These are phyloP conservation scores for Octomys mimax DNA, from an alignment of 2,797 vertebrate species.

Conservation along the genomic window DNA sequence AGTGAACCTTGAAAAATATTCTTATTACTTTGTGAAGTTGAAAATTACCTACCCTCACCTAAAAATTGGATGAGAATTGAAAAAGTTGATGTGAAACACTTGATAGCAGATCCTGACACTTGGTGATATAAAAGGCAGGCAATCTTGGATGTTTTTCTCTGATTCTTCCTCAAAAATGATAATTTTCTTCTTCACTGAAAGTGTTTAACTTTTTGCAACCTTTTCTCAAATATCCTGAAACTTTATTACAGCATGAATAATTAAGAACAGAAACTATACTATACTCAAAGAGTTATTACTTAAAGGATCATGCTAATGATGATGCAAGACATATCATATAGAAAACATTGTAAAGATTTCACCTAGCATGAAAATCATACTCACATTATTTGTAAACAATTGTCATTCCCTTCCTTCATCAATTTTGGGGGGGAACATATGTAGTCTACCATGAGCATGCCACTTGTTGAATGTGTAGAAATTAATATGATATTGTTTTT, in stretches of 20 bases:
- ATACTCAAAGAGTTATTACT: not conserved
- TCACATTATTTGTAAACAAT: not conserved
- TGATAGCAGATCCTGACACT: not conserved
- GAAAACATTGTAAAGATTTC: not conserved
- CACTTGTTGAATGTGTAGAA: not conserved
- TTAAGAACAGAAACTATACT: not conserved
- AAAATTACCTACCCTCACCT: not conserved
- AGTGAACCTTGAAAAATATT: not conserved
- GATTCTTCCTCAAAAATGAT: not conserved
- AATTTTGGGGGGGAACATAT: not conserved
- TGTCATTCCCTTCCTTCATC: not conserved
- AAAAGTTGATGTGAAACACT: not conserved
- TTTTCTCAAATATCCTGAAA: slow-evolving; percentile 21
- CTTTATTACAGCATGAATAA: not conserved
- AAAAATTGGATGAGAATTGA: not conserved
- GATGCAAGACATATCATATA: not conserved
- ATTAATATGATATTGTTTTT: not conserved
- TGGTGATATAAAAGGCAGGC: not conserved
- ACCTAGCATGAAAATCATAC: not conserved
- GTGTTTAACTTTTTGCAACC: not conserved
- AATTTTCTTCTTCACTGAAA: not conserved
- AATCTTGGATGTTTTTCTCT: not conserved
- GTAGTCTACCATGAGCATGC: not conserved
- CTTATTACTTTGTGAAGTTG: not conserved
- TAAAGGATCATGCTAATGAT: not conserved